Evolutionary conservation across 2,888 invertebrate genomes (phyloP).

Genomic region (Monoplex corrugatus): DNA sequence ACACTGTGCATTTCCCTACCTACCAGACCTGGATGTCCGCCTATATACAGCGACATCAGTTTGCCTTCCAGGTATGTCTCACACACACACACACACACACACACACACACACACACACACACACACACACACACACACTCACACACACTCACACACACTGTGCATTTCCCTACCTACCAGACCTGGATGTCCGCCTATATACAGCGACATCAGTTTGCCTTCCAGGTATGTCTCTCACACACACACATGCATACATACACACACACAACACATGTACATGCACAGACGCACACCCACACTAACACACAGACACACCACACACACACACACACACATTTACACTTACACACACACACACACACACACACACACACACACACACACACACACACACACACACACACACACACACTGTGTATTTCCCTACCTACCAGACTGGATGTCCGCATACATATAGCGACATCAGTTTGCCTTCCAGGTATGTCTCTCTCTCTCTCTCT

Average conservation of each 20-base stretch:
- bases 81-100: too few relatives aligned
- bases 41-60: conserved; percentile 74
- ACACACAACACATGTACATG: too few relatives aligned
- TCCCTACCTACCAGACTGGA: conserved; percentile 77
- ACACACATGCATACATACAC: too few relatives aligned
- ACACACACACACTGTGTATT: conserved; percentile 78
- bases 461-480: conserved; percentile 63
- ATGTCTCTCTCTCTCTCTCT: too few relatives aligned
- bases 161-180: conserved; percentile 79
- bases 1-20: conserved; percentile 77
- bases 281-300: too few relatives aligned
- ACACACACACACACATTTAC: too few relatives aligned
- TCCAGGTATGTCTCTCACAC: conserved; percentile 1
- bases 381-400: too few relatives aligned
- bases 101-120: not conserved
- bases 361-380: too few relatives aligned
- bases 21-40: conserved; percentile 77
- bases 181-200: conserved; percentile 75
- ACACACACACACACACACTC: too few relatives aligned
- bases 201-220: conserved; percentile 70
- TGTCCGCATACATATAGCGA: conserved; percentile 75
- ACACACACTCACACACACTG: conserved; percentile 78
- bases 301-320: too few relatives aligned
- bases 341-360: too few relatives aligned
- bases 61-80: conserved; percentile 51